A percentile compares a stretch with the other conserved stretches of the same genome.
These are phyloP conservation scores for Ia io DNA, from an alignment of 2,113 vertebrate genomes.

Conservation along the genomic window DNA sequence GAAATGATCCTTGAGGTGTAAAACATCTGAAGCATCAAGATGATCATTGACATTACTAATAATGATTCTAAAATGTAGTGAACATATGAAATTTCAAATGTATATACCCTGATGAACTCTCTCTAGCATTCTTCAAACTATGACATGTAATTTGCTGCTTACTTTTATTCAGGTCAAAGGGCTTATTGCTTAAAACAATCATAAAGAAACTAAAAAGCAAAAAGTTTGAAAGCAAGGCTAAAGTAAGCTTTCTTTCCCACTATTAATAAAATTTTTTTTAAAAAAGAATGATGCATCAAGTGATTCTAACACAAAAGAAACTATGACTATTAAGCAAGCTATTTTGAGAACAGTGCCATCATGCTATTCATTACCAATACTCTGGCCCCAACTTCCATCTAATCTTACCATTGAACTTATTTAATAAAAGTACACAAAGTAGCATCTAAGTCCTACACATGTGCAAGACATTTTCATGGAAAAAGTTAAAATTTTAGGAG, in stretches of 20 bases:
- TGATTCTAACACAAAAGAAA: slow-evolving; percentile 29
- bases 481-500: background rate
- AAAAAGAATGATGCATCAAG: background rate
- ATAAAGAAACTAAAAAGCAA: slow-evolving; percentile 29
- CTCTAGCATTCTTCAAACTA: background rate
- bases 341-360: slow-evolving; percentile 26
- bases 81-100: background rate
- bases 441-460: background rate
- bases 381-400: background rate
- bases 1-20: background rate
- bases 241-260: background rate
- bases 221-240: slow-evolving; percentile 44
- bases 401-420: background rate
- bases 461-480: slow-evolving; percentile 16
- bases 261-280: background rate
- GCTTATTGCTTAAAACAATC: background rate
- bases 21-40: background rate
- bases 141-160: background rate
- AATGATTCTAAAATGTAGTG: background rate
- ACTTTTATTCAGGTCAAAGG: background rate
- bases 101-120: background rate
- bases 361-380: slow-evolving; percentile 26
- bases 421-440: background rate
- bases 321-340: background rate
- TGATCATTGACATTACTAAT: background rate